These are phyloP conservation scores for Elephas maximus DNA, from an alignment of 2,113 vertebrate species.

Conservation along the genomic window DNA sequence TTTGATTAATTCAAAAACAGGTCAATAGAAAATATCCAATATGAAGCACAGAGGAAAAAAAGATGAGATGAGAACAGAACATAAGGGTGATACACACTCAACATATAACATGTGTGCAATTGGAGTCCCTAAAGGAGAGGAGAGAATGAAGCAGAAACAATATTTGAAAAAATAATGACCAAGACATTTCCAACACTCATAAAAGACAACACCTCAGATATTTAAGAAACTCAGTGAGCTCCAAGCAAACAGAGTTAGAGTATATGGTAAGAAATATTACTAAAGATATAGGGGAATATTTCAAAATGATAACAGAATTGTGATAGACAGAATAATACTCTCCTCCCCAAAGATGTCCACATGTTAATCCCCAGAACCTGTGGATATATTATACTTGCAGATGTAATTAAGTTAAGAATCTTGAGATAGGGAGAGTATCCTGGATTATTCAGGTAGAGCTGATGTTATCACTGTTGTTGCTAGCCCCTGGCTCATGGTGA, in stretches of 20 bases:
- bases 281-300: neutral
- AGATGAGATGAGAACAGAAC: neutral
- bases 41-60: neutral
- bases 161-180: neutral
- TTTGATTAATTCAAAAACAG: neutral
- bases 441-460: neutral
- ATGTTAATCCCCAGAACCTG: neutral
- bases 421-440: neutral
- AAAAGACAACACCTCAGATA: neutral
- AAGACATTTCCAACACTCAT: neutral
- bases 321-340: neutral
- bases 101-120: neutral
- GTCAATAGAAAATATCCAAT: neutral
- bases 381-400: neutral
- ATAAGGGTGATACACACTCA: neutral
- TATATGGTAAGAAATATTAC: conserved; percentile 38
- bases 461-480: too few relatives aligned
- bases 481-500: too few relatives aligned
- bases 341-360: neutral
- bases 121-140: neutral
- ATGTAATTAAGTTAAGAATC: neutral
- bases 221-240: neutral
- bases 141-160: neutral
- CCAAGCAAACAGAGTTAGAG: neutral
- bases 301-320: neutral